Evolutionary conservation across 2,113 vertebrate genomes (phyloP), one percentile per base, ranked within the genome.

Genomic region (Brachypodius melanocephalos): DNA sequence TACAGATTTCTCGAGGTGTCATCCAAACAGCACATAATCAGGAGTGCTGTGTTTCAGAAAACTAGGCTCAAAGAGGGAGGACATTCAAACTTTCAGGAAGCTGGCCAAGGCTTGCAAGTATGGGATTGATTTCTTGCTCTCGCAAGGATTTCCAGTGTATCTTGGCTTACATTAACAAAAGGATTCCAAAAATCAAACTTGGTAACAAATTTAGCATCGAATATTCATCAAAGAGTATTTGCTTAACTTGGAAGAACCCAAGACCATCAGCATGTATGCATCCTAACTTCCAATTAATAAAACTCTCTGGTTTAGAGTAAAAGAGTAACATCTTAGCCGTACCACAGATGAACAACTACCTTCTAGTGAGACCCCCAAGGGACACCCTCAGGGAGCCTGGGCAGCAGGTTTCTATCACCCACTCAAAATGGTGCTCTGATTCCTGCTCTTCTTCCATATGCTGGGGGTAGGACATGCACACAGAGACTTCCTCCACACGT

Each of bases 91-190:
- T 77, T 51, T 62, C 85, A 77, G 68, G 81, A 93, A 91, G 67
- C 58, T 52, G 45, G 74, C 85, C 88, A 96, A 72, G 9, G 61
- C 38, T 91, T 82, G 45, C 52, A 88, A 95, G 87, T 74, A 86
- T 61, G 74, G 81, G 57, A 85, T 91, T 89, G 81, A 91, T 93
- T 94, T 96, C 90, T 82, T 76, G 32, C 77, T 91, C 66, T 93
- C 17, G 1, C 43, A 89, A 95, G 65, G 61, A 10, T 82, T 95
- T 93, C 81, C 74, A 94, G 62, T 28, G 29, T 76, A 76, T 79
- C 54, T 88, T 92, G 58, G 46, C 88, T 91, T 69, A 68, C 3
- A 4, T 54, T 54, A 88, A 58, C 51, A 85, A 85, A 89, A 26
- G 29, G 49, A 94, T 76, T 91, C 25, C 6, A 94, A 82, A 86